Evolutionary conservation across 2,797 vertebrate species (phyloP).

Genomic region (Acanthiza pusilla): DNA sequence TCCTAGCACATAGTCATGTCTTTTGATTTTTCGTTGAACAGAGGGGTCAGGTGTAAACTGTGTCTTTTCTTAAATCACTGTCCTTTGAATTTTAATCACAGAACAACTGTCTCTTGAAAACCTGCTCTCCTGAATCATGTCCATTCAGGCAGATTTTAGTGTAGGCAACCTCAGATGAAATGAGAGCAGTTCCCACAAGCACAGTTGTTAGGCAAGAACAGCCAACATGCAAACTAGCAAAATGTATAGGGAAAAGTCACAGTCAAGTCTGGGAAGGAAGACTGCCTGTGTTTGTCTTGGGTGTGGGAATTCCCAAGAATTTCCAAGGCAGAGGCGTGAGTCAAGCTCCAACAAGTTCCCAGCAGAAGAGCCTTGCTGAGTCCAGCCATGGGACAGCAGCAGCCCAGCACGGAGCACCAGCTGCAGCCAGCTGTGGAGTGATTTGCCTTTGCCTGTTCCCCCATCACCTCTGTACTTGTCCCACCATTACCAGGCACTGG

Average conservation of each 20-base stretch:
- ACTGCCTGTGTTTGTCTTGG: background rate
- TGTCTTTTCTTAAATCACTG: background rate
- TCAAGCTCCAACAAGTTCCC: background rate
- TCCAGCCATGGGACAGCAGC: accelerated
- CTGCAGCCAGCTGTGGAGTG: accelerated
- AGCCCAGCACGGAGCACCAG: accelerated
- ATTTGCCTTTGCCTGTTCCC: background rate
- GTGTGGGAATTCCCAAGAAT: background rate
- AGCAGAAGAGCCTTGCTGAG: background rate
- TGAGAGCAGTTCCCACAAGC: background rate
- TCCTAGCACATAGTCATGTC: accelerated
- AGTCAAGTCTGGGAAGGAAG: background rate
- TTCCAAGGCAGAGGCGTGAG: background rate
- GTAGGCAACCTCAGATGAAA: background rate
- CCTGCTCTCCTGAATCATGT: background rate
- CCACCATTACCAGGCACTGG: accelerated
- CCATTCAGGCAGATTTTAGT: background rate
- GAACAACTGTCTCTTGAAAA: background rate
- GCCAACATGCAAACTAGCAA: background rate
- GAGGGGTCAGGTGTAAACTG: background rate
- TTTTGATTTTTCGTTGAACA: background rate
- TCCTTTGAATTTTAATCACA: background rate
- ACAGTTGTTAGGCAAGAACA: background rate
- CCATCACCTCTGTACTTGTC: background rate
- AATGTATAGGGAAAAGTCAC: background rate